Conservation (phyloP, 2,113 vertebrate genomes). For the Panthera leo region DNA sequence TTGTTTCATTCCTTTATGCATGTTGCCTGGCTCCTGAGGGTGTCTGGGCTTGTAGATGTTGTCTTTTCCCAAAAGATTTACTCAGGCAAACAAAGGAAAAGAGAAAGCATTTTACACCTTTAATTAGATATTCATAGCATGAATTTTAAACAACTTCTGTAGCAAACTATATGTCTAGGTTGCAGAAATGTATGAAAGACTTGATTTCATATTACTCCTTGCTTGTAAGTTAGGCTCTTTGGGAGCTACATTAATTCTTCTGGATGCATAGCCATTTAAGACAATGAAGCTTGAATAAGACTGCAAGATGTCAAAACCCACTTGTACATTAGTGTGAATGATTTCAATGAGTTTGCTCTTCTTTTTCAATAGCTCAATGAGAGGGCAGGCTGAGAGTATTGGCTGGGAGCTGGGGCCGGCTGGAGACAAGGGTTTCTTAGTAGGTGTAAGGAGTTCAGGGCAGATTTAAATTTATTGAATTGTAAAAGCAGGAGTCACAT, state of each 20-base stretch:
- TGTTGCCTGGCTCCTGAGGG: neutral
- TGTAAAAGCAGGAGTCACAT: neutral
- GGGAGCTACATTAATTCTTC: neutral
- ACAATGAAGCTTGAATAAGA: neutral
- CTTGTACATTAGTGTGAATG: neutral
- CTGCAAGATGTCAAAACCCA: constrained; percentile 14
- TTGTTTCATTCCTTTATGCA: neutral
- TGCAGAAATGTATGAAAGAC: constrained; percentile 7
- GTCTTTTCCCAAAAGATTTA: constrained; percentile 27
- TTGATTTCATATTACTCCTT: neutral
- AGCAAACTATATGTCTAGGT: constrained; percentile 11
- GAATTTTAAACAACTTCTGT: constrained; percentile 36
- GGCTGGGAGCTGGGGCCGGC: neutral
- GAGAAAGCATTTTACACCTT: constrained; percentile 43
- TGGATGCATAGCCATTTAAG: neutral
- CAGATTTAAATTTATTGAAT: neutral
- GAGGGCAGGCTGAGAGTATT: neutral
- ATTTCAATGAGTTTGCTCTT: constrained; percentile 14
- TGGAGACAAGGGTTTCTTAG: neutral
- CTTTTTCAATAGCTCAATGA: neutral
- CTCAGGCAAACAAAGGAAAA: neutral
- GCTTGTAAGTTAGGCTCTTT: neutral
- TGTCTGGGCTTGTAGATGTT: neutral
- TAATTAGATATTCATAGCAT: constrained; percentile 40
- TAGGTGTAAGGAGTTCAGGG: neutral